Percentiles rank a stretch among this genome's conserved stretches.
Evolutionary conservation across 2,797 vertebrate genomes (phyloP).

Genomic region (Spea hammondii): DNA sequence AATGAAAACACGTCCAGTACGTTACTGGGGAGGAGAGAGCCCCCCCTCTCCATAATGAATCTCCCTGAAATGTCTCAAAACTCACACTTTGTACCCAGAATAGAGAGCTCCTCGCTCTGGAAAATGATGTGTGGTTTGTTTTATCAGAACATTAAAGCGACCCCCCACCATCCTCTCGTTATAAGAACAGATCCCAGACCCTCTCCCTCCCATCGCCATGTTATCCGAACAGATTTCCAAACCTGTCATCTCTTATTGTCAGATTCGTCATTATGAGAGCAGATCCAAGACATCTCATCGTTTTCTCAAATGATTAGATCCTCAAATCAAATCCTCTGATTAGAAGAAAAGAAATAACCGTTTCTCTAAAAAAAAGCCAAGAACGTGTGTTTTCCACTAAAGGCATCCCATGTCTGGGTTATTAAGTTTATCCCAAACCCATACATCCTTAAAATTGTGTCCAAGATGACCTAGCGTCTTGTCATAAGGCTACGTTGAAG

Average conservation of each 20-base stretch:
- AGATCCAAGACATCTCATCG: constrained; percentile 19
- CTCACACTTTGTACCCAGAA: constrained; percentile 51
- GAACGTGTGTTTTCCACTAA: background rate
- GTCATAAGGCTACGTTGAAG: background rate
- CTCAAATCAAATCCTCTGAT: constrained; percentile 4
- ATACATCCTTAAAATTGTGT: background rate
- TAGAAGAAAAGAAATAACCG: background rate
- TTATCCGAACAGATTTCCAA: constrained; percentile 6
- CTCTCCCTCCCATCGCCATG: constrained; percentile 5
- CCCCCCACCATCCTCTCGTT: constrained; percentile 21
- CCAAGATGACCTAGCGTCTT: background rate
- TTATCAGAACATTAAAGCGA: constrained; percentile 50
- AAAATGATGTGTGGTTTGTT: constrained; percentile 51
- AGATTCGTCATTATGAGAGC: background rate
- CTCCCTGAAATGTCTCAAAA: constrained; percentile 53
- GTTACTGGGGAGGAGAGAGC: constrained; percentile 50
- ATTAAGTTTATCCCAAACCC: background rate
- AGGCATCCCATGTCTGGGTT: background rate
- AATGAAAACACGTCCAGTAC: constrained; percentile 53
- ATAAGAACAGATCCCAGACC: constrained; percentile 36
- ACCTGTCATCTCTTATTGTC: constrained; percentile 6
- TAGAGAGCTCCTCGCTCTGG: constrained; percentile 36
- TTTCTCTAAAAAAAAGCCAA: background rate
- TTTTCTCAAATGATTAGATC: constrained; percentile 1
- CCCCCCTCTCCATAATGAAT: constrained; percentile 43